Percentiles rank a stretch among this genome's conserved stretches.
phyloP scores from a whole-genome alignment of 2,113 vertebrate species.

The Gopherus evgoodei region DNA sequence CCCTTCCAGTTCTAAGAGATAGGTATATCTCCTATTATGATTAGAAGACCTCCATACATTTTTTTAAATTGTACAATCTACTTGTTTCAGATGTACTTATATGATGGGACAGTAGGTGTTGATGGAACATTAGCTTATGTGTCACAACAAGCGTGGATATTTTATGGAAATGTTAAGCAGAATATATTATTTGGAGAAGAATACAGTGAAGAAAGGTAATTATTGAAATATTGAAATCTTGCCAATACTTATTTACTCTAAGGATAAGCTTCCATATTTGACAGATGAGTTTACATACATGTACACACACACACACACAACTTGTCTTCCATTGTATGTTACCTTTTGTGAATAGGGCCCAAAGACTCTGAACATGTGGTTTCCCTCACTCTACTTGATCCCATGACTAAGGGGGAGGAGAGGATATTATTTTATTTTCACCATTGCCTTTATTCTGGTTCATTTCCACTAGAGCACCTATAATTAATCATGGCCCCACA shows the following conservation, averaged over 20 bases:
- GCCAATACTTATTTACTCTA: background rate
- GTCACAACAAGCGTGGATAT: conserved; percentile 91
- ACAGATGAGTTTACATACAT: background rate
- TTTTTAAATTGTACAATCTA: background rate
- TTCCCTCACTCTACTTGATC: background rate
- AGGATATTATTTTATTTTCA: background rate
- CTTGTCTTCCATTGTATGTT: background rate
- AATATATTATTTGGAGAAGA: conserved; percentile 87
- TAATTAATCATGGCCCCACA: background rate
- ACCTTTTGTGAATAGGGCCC: background rate
- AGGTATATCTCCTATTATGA: background rate
- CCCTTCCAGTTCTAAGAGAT: too few species aligned
- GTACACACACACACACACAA: background rate
- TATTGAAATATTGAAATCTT: background rate
- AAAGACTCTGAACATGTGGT: background rate
- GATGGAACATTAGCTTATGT: conserved; percentile 85
- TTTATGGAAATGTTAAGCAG: conserved; percentile 84
- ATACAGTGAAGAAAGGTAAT: conserved; percentile 82
- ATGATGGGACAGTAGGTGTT: conserved; percentile 73
- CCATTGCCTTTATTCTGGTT: background rate
- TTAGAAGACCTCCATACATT: background rate
- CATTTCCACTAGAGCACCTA: background rate
- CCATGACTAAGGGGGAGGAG: background rate
- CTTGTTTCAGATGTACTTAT: conserved; percentile 81
- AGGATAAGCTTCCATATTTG: background rate